Conservation (phyloP, 2,797 vertebrate genomes). For the Hypotaenidia okinawae region DNA sequence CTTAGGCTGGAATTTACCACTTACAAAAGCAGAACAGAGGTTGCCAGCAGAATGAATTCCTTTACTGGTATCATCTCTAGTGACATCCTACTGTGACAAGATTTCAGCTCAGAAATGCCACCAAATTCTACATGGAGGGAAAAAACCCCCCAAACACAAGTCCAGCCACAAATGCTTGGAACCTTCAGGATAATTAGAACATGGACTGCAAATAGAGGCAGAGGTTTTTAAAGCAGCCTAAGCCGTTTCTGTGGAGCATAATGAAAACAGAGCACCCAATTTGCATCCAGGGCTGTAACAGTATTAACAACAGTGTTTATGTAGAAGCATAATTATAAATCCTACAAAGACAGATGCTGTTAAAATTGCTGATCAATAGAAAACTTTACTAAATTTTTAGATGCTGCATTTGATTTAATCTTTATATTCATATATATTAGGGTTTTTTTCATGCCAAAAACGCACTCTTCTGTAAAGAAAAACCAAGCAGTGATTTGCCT, state of each 20-base stretch:
- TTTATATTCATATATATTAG: background rate
- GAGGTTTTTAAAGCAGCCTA: background rate
- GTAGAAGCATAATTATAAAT: background rate
- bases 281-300: background rate
- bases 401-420: background rate
- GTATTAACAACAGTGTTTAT: background rate
- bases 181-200: background rate
- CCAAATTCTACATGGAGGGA: background rate
- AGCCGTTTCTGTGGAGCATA: background rate
- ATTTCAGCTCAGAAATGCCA: background rate
- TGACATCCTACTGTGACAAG: background rate
- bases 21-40: slow-evolving; percentile 15
- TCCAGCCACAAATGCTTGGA: background rate
- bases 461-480: background rate
- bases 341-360: background rate
- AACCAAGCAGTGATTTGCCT: background rate
- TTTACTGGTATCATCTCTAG: background rate
- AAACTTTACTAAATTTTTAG: background rate
- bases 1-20: slow-evolving; percentile 23
- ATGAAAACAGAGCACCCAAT: background rate
- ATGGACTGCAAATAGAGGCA: background rate
- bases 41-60: slow-evolving; percentile 28
- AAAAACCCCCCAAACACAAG: background rate
- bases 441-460: background rate
- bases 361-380: background rate